Evolutionary conservation across 1,140 invertebrate genomes (phyloP).

Genomic region (Eciton burchellii): DNA sequence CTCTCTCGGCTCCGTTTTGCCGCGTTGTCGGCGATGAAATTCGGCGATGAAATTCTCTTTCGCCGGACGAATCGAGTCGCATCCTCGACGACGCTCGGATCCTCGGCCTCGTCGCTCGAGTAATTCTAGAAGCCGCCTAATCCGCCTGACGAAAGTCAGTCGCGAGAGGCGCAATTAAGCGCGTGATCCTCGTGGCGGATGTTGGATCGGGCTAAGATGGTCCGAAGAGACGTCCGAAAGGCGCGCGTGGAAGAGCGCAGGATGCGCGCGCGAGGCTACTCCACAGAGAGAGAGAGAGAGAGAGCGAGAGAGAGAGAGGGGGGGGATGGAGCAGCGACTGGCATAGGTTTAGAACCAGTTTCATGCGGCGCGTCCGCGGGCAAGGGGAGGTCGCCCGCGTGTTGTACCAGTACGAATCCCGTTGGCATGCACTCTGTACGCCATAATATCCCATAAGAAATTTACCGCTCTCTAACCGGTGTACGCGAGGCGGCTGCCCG

Average conservation of each 20-base stretch:
- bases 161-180: not conserved
- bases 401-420: slow-evolving; percentile 81
- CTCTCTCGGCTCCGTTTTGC: not conserved
- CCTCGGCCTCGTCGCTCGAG: not conserved
- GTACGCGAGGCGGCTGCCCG: slow-evolving; percentile 58
- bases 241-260: slow-evolving; percentile 17
- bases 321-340: slow-evolving; percentile 43
- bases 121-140: not conserved
- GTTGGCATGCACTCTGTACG: slow-evolving; percentile 80
- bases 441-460: slow-evolving; percentile 83
- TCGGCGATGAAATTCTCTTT: too few species aligned
- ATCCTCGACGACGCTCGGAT: too few species aligned
- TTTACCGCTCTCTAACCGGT: slow-evolving; percentile 80
- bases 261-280: slow-evolving; percentile 47
- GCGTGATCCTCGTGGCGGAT: slow-evolving; percentile 13
- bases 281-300: too few species aligned
- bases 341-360: slow-evolving; percentile 79
- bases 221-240: slow-evolving; percentile 8
- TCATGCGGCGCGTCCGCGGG: slow-evolving; percentile 51
- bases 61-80: too few species aligned
- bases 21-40: not conserved
- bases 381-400: slow-evolving; percentile 71
- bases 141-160: slow-evolving; percentile 10
- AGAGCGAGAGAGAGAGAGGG: too few species aligned
- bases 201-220: slow-evolving; percentile 6